Base-by-base conservation (phyloP, 2,113 vertebrate species). In the Octodon degus region DNA sequence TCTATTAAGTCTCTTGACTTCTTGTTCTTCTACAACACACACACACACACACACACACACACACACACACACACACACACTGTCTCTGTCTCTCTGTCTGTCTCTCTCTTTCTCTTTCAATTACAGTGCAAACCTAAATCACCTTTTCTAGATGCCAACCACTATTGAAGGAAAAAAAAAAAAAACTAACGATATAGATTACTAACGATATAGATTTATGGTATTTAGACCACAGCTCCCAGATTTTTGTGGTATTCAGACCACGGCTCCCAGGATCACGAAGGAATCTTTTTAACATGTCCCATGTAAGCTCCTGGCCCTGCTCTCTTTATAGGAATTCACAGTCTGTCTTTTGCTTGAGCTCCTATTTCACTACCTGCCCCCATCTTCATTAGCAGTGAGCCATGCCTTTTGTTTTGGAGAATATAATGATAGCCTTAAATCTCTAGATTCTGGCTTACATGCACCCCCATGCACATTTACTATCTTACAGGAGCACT, bases 361-460 rank as follows among this genome's bases (percentile, higher is more conserved):
- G 27, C 20, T 81, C 50, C 40, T 68, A 20, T 10, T 34, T 89
- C 5, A 77, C 1, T 68, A 24, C 22, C 85, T 19, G 63, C 10
- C 8, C 22, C 11, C 40, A 79, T 30, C 76, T 47, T 40, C 10
- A 68, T 62, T 80, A 22, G 40, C 76, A 63, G 70, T 68, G 72
- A 40, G 81, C 5, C 27, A 16, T 32, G 55, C n/a, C 88, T 81
- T 87, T 55, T 80, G 17, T 77, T 91, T 68, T 85, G n/a, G 47
- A 96, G 79, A 88, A 86, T 32, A 94, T 47, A 77, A 70, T 67
- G 27, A 40, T 25, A 83, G 32, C 34, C 50, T 92, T 80, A 43
- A 80, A n/a, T 90, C 86, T 92, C 17, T 32, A 40, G 50, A 90
- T 17, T 86, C 68, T 4, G 20, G 91, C 20, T 4, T 85, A 77